These are phyloP conservation scores for Oryzias sinensis DNA, from an alignment of 2,797 vertebrate species.

Conservation along the genomic window DNA sequence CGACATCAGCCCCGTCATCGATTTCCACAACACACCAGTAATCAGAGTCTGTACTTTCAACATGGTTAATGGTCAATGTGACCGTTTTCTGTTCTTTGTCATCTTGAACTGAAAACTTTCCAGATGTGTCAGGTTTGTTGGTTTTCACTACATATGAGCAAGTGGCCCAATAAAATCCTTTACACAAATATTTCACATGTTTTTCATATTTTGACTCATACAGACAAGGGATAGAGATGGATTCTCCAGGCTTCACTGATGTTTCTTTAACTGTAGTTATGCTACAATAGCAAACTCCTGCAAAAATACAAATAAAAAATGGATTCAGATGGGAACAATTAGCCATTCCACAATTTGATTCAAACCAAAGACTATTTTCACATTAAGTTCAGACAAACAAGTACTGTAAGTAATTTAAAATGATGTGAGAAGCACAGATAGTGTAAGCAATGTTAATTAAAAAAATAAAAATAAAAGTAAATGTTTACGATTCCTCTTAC, in stretches of 20 bases:
- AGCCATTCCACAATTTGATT: too few relatives aligned
- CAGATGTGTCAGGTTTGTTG: neutral
- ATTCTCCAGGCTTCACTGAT: slow-evolving; percentile 9
- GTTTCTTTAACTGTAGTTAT: slow-evolving; percentile 4
- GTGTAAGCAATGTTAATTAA: too few relatives aligned
- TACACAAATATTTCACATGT: slow-evolving; percentile 36
- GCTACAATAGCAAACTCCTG: slow-evolving; percentile 23
- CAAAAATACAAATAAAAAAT: slow-evolving; percentile 13
- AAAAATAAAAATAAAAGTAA: too few relatives aligned
- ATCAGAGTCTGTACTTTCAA: rapidly evolving
- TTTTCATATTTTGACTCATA: neutral
- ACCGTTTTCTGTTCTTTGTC: slow-evolving; percentile 17
- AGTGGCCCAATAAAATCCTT: rapidly evolving
- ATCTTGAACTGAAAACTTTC: slow-evolving; percentile 38
- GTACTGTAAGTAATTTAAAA: too few relatives aligned
- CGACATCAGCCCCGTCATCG: rapidly evolving
- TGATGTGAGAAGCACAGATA: too few relatives aligned
- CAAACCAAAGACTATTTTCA: too few relatives aligned
- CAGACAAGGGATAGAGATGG: slow-evolving; percentile 36
- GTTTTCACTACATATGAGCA: neutral
- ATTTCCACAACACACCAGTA: slow-evolving; percentile 31
- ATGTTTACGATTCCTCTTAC: slow-evolving; percentile 22
- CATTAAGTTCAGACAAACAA: too few relatives aligned
- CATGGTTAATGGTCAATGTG: slow-evolving; percentile 31
- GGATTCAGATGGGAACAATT: neutral